Evolutionary conservation across 2,797 vertebrate species (phyloP).

Genomic region (Gymnothorax reevesii): DNA sequence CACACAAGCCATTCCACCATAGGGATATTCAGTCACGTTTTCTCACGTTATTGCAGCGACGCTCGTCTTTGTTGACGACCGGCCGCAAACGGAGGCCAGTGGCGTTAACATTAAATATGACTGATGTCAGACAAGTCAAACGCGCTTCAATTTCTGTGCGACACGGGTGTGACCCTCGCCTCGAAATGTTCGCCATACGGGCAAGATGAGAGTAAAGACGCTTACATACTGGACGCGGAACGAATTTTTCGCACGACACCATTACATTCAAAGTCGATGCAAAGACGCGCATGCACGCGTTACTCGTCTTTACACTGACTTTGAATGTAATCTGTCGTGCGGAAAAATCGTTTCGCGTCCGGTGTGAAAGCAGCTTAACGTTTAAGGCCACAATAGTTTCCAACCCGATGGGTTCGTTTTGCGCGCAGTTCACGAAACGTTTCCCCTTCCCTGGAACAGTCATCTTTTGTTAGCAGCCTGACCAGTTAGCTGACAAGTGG

Average conservation of each 20-base stretch:
- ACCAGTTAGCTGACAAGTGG: slow-evolving; percentile 30
- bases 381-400: background rate
- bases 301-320: too few species aligned
- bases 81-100: background rate
- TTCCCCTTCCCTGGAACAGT: slow-evolving; percentile 25
- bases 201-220: background rate
- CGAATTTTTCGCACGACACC: too few species aligned
- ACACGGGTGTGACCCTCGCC: background rate
- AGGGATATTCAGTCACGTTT: background rate
- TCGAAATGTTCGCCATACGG: background rate
- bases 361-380: too few species aligned
- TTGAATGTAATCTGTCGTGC: too few species aligned
- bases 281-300: too few species aligned
- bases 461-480: slow-evolving; percentile 48
- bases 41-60: background rate
- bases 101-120: background rate
- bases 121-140: slow-evolving; percentile 15
- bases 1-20: background rate
- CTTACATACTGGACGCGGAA: too few species aligned
- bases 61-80: background rate
- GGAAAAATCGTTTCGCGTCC: too few species aligned
- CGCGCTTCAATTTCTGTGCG: background rate
- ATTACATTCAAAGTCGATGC: too few species aligned
- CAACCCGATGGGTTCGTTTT: background rate
- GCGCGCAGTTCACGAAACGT: background rate